A percentile compares a stretch with the other conserved stretches of the same genome.
Evolutionary conservation across 2,797 vertebrate species (phyloP).

Genomic region (Phylloscopus collybita): DNA sequence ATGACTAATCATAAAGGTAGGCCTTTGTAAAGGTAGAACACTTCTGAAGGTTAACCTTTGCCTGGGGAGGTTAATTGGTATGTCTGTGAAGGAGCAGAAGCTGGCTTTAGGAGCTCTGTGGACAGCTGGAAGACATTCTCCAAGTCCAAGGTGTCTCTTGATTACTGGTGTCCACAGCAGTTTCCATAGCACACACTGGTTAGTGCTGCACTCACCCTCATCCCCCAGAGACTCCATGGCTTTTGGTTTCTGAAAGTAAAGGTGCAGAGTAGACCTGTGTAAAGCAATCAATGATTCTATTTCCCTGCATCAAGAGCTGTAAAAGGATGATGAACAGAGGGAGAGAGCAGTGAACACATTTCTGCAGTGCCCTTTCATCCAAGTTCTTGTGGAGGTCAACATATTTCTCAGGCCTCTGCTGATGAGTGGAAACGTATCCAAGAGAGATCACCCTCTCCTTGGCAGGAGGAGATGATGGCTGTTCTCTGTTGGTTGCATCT

Average conservation of each 20-base stretch:
- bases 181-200: accelerated
- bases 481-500: background rate
- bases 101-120: background rate
- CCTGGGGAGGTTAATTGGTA: background rate
- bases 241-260: background rate
- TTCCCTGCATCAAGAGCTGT: background rate
- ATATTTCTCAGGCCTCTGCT: background rate
- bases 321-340: background rate
- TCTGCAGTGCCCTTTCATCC: background rate
- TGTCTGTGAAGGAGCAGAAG: background rate
- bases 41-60: background rate
- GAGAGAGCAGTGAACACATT: accelerated
- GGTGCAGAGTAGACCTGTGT: background rate
- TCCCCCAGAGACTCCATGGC: background rate
- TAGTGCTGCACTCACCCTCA: background rate
- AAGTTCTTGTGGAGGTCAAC: background rate
- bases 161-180: accelerated
- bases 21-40: background rate
- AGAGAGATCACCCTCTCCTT: background rate
- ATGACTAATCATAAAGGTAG: constrained; percentile 14
- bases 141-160: accelerated
- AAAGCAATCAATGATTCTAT: accelerated
- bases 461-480: background rate
- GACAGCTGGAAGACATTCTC: background rate
- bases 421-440: accelerated